phyloP scores from a whole-genome alignment of 2,888 invertebrate species.

The Acheta domesticus region DNA sequence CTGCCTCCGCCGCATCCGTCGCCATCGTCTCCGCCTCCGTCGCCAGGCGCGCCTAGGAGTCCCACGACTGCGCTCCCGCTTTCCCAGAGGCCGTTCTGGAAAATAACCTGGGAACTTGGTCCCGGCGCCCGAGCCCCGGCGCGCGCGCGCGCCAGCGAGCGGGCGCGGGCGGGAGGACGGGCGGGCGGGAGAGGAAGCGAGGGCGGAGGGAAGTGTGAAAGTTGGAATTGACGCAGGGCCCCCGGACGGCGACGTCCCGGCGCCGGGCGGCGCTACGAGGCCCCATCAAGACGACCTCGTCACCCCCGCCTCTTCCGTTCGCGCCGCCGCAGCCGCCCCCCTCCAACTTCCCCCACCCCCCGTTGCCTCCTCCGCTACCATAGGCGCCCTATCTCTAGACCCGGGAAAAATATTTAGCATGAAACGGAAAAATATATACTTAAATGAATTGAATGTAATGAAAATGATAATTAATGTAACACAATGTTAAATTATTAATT shows the following conservation, averaged over 20 bases:
- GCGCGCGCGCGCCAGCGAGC: background rate
- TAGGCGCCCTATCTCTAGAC: too few relatives aligned
- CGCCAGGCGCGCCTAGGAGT: background rate
- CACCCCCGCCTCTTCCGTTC: too few relatives aligned
- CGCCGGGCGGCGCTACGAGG: too few relatives aligned
- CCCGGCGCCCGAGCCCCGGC: background rate
- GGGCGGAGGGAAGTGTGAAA: conserved; percentile 7
- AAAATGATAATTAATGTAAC: too few relatives aligned
- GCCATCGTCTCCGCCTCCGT: background rate
- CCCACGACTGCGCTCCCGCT: background rate
- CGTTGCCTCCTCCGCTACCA: too few relatives aligned
- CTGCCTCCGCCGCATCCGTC: background rate
- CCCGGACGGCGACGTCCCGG: background rate
- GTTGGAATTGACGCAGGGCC: conserved; percentile 18
- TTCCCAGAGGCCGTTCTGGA: conserved; percentile 10
- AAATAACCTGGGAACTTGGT: conserved; percentile 11
- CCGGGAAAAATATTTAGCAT: too few relatives aligned
- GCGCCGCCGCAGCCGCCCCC: too few relatives aligned
- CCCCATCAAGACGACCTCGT: too few relatives aligned
- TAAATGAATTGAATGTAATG: too few relatives aligned
- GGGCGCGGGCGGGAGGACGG: background rate
- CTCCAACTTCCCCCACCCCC: too few relatives aligned
- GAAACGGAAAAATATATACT: too few relatives aligned
- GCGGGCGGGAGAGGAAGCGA: background rate
- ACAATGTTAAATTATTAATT: too few relatives aligned